Evolutionary conservation across 2,888 invertebrate species (phyloP).

Genomic region (Osmoderma eremita): DNA sequence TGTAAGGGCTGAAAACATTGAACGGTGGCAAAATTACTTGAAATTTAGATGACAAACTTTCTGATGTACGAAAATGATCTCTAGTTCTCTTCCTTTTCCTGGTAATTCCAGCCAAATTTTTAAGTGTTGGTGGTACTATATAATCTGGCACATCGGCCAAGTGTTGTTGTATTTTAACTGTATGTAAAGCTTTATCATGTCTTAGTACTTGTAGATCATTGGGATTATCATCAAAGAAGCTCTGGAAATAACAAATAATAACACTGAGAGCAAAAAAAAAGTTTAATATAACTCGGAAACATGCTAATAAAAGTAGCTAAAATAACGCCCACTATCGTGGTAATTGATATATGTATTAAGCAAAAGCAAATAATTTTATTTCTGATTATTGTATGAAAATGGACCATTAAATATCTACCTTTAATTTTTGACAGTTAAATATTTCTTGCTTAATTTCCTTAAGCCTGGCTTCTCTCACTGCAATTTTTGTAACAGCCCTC

Average conservation of each 20-base stretch:
- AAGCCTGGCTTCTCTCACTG: conserved; percentile 91
- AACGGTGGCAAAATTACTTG: conserved; percentile 46
- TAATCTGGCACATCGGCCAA: conserved; percentile 94
- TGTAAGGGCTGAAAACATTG: background rate
- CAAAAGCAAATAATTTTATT: too few species aligned
- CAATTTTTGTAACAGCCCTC: conserved; percentile 92
- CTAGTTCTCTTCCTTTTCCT: conserved; percentile 54
- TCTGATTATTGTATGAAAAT: too few species aligned
- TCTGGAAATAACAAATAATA: conserved; percentile 65
- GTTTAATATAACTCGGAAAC: too few species aligned
- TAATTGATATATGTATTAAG: too few species aligned
- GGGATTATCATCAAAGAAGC: conserved; percentile 93
- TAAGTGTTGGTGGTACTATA: conserved; percentile 81
- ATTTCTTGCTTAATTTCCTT: conserved; percentile 96
- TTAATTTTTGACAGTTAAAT: conserved; percentile 89
- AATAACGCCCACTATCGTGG: too few species aligned
- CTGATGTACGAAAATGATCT: conserved; percentile 51
- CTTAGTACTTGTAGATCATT: conserved; percentile 85
- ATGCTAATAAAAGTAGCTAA: too few species aligned
- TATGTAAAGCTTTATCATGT: conserved; percentile 87
- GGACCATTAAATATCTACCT: conserved; percentile 69
- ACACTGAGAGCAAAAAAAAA: background rate
- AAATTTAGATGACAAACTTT: conserved; percentile 52
- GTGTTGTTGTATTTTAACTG: conserved; percentile 84
- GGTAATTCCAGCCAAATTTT: conserved; percentile 69